Evolutionary conservation across 2,888 invertebrate genomes (phyloP), one percentile per base, ranked within the genome.

Genomic region (Neria commutata): DNA sequence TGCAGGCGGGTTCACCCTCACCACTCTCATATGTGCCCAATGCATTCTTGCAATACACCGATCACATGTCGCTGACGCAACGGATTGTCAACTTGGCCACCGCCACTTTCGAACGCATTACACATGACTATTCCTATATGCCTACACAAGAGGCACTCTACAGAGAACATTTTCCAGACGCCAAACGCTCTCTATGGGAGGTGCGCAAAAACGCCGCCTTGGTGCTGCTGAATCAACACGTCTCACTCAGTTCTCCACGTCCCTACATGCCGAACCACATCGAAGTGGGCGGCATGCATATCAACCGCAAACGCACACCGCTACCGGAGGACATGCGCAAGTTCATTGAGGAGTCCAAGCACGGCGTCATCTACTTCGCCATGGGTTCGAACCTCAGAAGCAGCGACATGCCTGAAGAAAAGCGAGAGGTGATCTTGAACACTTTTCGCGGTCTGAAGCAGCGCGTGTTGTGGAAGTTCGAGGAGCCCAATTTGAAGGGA

Each of bases 361-460:
- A 83, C 17, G 84, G 83, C 2, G 82, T 76, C 1, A 76, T 84
- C 5, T 81, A 82, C 58, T 84, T 84, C 62, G 81, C 83, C 2
- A 71, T 85, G 71, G 85, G 85, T 1, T 73, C 77, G 0, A 80
- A 79, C 69, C 34, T 81, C 0, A 73, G 67, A 47, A 73, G 76
- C 49, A 73, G 68, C 37, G 67, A 69, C 51, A 62, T 80, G 14
- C 73, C 72, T 0, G 37, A n/a, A 2, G 62, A 69, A 25, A 77
- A 68, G 17, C 63, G 67, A 0, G 50, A 71, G 1, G 64, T 60
- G 0, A 48, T 77, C 1, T 17, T 70, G 2, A 66, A 63, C 10
- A 67, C 65, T 0, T 73, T 75, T 19, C 55, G 60, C 0, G 48
- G 61, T 0, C 49, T 77, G 0, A 69, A 68, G 33, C 66, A 71